These are phyloP conservation scores for Natator depressus DNA, from an alignment of 2,113 vertebrate species.

Conservation along the genomic window DNA sequence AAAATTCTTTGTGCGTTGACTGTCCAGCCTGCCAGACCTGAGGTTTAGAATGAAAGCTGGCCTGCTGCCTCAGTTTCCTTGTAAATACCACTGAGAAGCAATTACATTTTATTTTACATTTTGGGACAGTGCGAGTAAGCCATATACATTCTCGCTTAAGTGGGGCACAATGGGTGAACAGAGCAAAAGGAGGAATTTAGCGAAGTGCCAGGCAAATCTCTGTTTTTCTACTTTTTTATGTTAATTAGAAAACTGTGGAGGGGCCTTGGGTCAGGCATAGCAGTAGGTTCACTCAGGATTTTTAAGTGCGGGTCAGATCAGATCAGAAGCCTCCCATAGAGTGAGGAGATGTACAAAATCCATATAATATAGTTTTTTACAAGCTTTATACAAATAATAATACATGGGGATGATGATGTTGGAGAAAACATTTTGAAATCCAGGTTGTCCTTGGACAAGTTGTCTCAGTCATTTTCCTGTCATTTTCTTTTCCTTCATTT, in stretches of 20 bases:
- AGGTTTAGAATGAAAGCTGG: neutral
- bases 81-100: neutral
- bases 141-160: neutral
- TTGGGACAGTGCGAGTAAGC: neutral
- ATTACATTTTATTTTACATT: neutral
- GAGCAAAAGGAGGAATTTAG: neutral
- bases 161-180: neutral
- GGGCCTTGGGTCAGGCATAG: neutral
- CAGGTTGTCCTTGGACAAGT: neutral
- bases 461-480: neutral
- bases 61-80: neutral
- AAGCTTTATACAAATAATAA: fast-evolving
- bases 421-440: neutral
- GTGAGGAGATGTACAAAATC: neutral
- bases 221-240: neutral
- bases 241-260: neutral
- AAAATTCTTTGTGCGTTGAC: neutral
- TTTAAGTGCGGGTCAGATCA: neutral
- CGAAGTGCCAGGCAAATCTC: neutral
- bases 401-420: neutral
- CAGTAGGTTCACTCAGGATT: neutral
- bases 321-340: neutral
- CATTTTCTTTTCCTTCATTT: neutral
- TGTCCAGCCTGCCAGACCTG: neutral
- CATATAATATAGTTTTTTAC: neutral